Percentiles rank a stretch among this genome's conserved stretches.
phyloP scores from a whole-genome alignment of 2,888 invertebrate genomes.

The Drosophila subquinaria region DNA sequence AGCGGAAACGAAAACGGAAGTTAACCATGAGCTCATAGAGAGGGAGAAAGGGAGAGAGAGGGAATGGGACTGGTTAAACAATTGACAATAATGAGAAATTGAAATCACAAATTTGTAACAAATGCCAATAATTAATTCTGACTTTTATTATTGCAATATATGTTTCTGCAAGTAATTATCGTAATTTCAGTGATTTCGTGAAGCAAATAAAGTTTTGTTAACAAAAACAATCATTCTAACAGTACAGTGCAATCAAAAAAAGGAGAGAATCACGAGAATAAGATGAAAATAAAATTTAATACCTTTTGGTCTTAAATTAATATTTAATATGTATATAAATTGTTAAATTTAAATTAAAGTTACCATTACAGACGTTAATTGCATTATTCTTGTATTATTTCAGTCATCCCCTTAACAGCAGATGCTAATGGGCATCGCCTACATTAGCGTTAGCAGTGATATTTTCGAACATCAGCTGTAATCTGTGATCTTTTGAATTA shows the following conservation, averaged over 20 bases:
- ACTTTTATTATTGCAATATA: constrained; percentile 22
- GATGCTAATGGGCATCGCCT: neutral
- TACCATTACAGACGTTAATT: too few relatives aligned
- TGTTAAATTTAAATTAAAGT: too few relatives aligned
- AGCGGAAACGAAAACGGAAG: constrained; percentile 44
- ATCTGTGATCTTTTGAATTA: neutral
- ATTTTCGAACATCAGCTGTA: neutral
- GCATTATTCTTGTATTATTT: too few relatives aligned
- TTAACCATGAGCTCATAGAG: constrained; percentile 3
- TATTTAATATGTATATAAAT: too few relatives aligned
- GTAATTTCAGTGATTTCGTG: neutral
- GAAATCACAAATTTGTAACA: constrained; percentile 42
- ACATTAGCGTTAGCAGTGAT: too few relatives aligned
- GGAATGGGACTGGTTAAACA: constrained; percentile 9
- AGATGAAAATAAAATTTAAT: too few relatives aligned
- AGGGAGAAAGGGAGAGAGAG: neutral
- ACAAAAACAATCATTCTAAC: neutral
- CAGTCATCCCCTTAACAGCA: neutral
- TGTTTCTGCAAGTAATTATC: constrained; percentile 5
- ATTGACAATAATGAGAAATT: constrained; percentile 24
- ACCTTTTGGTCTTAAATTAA: too few relatives aligned
- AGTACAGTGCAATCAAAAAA: too few relatives aligned
- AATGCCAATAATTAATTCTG: constrained; percentile 58
- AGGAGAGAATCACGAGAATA: too few relatives aligned
- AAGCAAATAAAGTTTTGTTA: neutral